Evolutionary conservation across 1,140 invertebrate species (phyloP).

Genomic region (Nilaparvata lugens): DNA sequence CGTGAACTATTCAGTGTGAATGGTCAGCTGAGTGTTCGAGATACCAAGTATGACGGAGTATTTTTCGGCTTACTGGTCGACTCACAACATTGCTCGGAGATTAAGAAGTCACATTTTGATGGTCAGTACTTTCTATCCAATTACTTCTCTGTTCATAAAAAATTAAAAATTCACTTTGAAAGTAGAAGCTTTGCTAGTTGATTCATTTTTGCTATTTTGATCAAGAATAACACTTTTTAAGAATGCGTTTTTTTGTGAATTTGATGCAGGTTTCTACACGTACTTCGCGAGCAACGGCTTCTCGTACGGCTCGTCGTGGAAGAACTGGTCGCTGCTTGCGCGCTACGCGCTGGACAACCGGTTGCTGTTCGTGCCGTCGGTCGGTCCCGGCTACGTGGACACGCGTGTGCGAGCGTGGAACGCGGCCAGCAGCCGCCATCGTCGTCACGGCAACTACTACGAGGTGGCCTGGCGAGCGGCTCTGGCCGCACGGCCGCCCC

Average conservation of each 20-base stretch:
- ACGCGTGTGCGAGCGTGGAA: constrained; percentile 45
- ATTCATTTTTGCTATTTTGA: background rate
- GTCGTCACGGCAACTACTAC: constrained; percentile 40
- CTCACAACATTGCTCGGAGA: constrained; percentile 37
- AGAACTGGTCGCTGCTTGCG: constrained; percentile 48
- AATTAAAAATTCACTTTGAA: background rate
- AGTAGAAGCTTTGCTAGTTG: background rate
- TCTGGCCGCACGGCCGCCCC: constrained; percentile 37
- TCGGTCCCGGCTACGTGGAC: constrained; percentile 49
- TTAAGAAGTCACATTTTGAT: constrained; percentile 48
- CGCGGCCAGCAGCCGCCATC: constrained; percentile 41
- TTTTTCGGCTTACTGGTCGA: constrained; percentile 45
- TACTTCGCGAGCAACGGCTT: constrained; percentile 49
- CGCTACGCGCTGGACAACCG: constrained; percentile 45
- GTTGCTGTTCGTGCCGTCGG: constrained; percentile 47
- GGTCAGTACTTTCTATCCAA: constrained; percentile 29
- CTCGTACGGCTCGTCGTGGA: constrained; percentile 51
- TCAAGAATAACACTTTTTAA: background rate
- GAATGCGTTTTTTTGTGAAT: background rate
- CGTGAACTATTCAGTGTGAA: constrained; percentile 39
- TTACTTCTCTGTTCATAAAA: background rate
- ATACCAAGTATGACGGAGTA: constrained; percentile 44
- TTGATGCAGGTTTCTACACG: constrained; percentile 43
- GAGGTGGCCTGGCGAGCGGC: constrained; percentile 43
- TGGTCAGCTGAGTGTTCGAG: constrained; percentile 40